phyloP scores from a whole-genome alignment of 2,113 vertebrate genomes.

The Pelobates fuscus region DNA sequence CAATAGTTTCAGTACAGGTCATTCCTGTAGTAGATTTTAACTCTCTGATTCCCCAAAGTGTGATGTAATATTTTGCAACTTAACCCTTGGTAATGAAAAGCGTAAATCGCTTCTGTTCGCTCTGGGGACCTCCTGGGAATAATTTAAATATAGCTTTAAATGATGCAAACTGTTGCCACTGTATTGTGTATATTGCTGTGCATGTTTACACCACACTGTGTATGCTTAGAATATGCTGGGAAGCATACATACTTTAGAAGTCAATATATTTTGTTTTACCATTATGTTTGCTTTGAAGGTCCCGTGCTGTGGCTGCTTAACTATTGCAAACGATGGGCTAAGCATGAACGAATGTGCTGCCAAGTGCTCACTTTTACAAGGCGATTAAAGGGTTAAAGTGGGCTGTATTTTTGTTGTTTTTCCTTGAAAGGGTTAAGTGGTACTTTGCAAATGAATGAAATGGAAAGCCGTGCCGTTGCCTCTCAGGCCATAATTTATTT shows the following conservation, averaged over 20 bases:
- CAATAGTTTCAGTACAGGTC: background rate
- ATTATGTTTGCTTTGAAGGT: too few species aligned
- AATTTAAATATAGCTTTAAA: background rate
- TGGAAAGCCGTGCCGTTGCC: too few species aligned
- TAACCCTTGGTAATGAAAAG: background rate
- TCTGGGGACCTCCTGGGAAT: background rate
- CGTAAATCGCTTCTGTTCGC: background rate
- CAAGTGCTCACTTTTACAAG: too few species aligned
- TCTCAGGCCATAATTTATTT: too few species aligned
- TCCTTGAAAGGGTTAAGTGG: too few species aligned
- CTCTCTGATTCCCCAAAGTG: background rate
- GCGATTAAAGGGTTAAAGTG: too few species aligned
- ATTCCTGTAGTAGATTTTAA: background rate
- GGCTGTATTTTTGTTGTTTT: too few species aligned
- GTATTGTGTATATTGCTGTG: background rate
- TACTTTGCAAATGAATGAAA: too few species aligned
- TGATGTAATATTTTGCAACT: background rate
- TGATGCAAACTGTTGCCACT: background rate
- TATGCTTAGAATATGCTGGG: background rate
- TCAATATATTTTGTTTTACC: background rate
- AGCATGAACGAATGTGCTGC: too few species aligned
- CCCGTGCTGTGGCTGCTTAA: too few species aligned
- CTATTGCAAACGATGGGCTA: too few species aligned
- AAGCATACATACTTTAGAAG: background rate
- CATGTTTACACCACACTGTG: background rate